Percentiles rank a stretch among this genome's conserved stretches.
These are phyloP conservation scores for Orchesellides sinensis DNA, from an alignment of 2,888 invertebrate species.

Conservation along the genomic window DNA sequence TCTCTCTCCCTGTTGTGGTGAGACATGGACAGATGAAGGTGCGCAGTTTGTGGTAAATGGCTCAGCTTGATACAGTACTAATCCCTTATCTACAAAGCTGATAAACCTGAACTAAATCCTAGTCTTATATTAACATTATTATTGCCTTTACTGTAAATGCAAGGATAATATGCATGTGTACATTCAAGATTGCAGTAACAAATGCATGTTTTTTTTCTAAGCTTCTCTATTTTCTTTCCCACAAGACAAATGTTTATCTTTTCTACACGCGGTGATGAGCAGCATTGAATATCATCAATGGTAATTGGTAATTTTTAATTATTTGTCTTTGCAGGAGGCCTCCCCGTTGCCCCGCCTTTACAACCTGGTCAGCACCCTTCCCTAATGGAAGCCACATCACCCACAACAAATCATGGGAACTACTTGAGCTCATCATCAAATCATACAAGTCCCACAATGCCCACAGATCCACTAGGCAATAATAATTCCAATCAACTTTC, in stretches of 20 bases:
- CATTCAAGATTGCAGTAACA: no score
- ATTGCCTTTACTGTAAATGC: neutral
- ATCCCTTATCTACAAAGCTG: neutral
- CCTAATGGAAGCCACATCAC: constrained; percentile 73
- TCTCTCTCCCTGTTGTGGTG: constrained; percentile 1
- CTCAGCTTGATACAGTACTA: constrained; percentile 7
- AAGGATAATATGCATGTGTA: neutral
- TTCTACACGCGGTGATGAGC: no score
- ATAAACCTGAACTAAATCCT: neutral
- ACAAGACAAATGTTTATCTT: no score
- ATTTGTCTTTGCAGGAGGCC: constrained; percentile 71
- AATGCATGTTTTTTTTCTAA: neutral
- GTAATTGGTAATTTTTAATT: constrained; percentile 70
- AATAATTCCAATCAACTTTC: constrained; percentile 49
- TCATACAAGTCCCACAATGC: constrained; percentile 72
- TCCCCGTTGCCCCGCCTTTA: constrained; percentile 71
- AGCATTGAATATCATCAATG: constrained; percentile 26
- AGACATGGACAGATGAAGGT: constrained; percentile 45
- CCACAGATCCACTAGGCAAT: constrained; percentile 63
- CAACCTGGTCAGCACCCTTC: constrained; percentile 72
- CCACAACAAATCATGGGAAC: constrained; percentile 70
- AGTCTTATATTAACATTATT: no score
- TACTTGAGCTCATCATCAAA: constrained; percentile 69
- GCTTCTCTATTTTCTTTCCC: neutral
- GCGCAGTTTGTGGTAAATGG: constrained; percentile 62